Conservation (phyloP, 2,113 vertebrate genomes). For the Gallinago undulata region DNA sequence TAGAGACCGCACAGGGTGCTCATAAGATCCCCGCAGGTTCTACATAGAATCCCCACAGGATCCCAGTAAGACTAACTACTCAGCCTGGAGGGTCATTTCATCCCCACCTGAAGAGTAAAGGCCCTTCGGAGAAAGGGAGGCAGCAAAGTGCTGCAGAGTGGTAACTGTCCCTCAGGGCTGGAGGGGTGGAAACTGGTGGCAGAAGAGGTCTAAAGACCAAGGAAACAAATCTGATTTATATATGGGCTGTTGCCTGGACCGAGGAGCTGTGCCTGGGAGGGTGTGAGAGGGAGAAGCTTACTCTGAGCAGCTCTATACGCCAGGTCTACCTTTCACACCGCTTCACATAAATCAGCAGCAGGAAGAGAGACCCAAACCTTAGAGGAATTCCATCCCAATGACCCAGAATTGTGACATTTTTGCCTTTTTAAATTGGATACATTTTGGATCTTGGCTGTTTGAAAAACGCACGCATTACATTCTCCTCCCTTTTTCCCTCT, state of each 20-base stretch:
- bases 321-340: constrained; percentile 27
- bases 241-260: neutral
- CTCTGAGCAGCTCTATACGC: neutral
- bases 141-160: neutral
- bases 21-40: neutral
- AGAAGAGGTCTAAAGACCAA: constrained; percentile 8
- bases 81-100: neutral
- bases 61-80: neutral
- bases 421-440: constrained; percentile 55
- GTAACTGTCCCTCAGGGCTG: neutral
- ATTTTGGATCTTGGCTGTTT: constrained; percentile 31
- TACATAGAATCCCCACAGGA: neutral
- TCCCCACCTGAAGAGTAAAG: neutral
- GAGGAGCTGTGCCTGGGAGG: neutral
- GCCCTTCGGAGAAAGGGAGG: neutral
- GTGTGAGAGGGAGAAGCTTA: constrained; percentile 17
- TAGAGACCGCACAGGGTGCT: neutral
- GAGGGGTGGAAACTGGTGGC: neutral
- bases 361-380: neutral
- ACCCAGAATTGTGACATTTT: constrained; percentile 66
- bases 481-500: neutral
- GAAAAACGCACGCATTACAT: neutral
- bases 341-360: constrained; percentile 50
- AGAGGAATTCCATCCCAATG: constrained; percentile 55
- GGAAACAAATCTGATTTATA: constrained; percentile 44